A percentile compares a stretch with the other conserved stretches of the same genome.
Evolutionary conservation across 2,797 vertebrate species (phyloP).

Genomic region (Odontamblyopus rebecca): DNA sequence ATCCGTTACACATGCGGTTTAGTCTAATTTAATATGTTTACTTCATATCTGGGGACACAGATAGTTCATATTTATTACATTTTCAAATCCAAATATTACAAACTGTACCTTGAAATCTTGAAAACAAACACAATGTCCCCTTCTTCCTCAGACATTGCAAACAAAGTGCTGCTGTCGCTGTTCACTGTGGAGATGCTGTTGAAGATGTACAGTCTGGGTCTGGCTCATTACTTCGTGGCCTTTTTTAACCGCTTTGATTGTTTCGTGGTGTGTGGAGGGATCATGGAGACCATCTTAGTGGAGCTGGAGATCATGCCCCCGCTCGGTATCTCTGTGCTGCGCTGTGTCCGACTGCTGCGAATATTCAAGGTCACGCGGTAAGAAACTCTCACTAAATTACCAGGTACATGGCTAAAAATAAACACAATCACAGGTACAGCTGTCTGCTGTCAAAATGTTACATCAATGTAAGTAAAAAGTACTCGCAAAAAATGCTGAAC

Average conservation of each 20-base stretch:
- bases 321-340: constrained; percentile 93
- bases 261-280: constrained; percentile 96
- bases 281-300: constrained; percentile 94
- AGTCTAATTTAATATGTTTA: too few relatives aligned
- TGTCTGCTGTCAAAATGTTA: too few relatives aligned
- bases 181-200: constrained; percentile 93
- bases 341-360: constrained; percentile 91
- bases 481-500: too few relatives aligned
- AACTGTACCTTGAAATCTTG: too few relatives aligned
- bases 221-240: constrained; percentile 88
- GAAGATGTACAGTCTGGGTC: constrained; percentile 89
- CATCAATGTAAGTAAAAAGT: too few relatives aligned
- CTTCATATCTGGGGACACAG: too few relatives aligned
- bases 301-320: constrained; percentile 95
- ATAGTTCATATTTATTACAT: too few relatives aligned
- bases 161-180: constrained; percentile 89
- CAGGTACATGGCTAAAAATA: too few relatives aligned
- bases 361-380: constrained; percentile 98
- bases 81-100: too few relatives aligned
- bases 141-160: constrained; percentile 82
- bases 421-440: too few relatives aligned
- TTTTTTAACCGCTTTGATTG: constrained; percentile 99
- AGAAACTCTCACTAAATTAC: constrained; percentile 34
- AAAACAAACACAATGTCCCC: too few relatives aligned
- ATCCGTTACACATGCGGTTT: too few relatives aligned